These are phyloP conservation scores for Tenthredo distinguenda DNA, from an alignment of 2,888 invertebrate genomes.

Conservation along the genomic window DNA sequence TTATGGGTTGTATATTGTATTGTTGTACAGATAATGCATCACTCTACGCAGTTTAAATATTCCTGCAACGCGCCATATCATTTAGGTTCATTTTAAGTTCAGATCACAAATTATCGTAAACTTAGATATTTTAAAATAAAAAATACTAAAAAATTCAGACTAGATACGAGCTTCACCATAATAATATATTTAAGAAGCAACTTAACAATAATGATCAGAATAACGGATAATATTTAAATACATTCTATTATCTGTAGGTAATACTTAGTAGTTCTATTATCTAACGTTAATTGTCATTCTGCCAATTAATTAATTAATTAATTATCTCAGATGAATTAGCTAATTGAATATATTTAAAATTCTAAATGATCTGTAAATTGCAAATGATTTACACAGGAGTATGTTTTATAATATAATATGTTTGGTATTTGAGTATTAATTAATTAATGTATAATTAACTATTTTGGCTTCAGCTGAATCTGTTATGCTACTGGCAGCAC, in stretches of 20 bases:
- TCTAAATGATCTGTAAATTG: conserved; percentile 69
- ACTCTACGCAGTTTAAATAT: conserved; percentile 71
- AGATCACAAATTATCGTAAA: conserved; percentile 64
- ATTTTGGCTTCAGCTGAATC: conserved; percentile 69
- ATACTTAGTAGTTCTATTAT: conserved; percentile 51
- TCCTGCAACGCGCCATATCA: conserved; percentile 70
- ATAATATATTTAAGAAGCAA: conserved; percentile 61
- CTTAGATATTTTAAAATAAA: conserved; percentile 56
- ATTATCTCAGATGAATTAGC: conserved; percentile 70
- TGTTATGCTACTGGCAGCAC: conserved; percentile 73
- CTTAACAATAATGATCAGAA: conserved; percentile 61
- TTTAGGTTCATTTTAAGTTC: conserved; percentile 60
- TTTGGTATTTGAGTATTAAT: conserved; percentile 57
- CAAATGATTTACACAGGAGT: conserved; percentile 69
- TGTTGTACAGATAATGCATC: conserved; percentile 75
- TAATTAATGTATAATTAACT: conserved; percentile 62
- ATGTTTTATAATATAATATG: conserved; percentile 63
- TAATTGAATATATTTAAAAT: conserved; percentile 70
- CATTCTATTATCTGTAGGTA: conserved; percentile 62
- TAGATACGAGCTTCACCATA: conserved; percentile 61
- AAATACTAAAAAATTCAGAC: conserved; percentile 59
- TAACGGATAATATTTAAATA: conserved; percentile 71
- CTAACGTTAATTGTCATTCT: conserved; percentile 58
- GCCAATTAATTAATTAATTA: conserved; percentile 65
- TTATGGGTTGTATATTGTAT: conserved; percentile 77